These are phyloP conservation scores for Lota lota DNA, from an alignment of 2,113 vertebrate genomes.

Conservation along the genomic window DNA sequence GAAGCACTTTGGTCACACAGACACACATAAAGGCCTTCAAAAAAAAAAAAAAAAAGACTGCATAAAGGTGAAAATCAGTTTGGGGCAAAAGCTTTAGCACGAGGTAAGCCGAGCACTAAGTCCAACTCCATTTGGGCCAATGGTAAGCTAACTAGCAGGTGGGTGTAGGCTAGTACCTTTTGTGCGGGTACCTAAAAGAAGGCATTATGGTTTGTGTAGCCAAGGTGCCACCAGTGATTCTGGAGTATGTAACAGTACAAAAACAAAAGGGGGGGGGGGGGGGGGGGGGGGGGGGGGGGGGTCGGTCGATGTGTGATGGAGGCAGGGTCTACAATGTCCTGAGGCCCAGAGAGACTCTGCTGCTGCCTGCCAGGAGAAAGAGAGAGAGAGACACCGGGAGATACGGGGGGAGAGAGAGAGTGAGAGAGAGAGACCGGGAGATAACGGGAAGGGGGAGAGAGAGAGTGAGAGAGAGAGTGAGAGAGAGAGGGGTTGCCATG, in stretches of 20 bases:
- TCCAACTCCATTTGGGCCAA: too few species aligned
- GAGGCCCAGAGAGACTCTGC: slow-evolving; percentile 60
- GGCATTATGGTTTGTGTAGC: slow-evolving; percentile 48
- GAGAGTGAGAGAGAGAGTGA: background rate
- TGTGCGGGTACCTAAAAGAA: background rate
- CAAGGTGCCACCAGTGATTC: slow-evolving; percentile 52
- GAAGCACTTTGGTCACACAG: slow-evolving; percentile 54
- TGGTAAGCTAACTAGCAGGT: too few species aligned
- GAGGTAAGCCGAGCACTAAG: too few species aligned
- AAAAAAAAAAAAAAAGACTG: slow-evolving; percentile 14
- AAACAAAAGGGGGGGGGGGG: slow-evolving; percentile 23
- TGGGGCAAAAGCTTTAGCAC: too few species aligned
- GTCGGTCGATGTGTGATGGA: slow-evolving; percentile 75
- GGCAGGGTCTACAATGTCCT: slow-evolving; percentile 72
- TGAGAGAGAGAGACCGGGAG: too few species aligned
- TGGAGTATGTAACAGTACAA: slow-evolving; percentile 71
- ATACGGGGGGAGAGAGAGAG: too few species aligned
- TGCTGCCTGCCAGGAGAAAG: slow-evolving; percentile 57
- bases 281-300: slow-evolving; percentile 9
- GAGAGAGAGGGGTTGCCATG: slow-evolving; percentile 37
- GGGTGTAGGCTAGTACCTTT: background rate
- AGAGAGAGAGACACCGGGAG: slow-evolving; percentile 19
- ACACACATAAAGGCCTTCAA: slow-evolving; percentile 30
- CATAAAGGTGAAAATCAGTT: background rate
- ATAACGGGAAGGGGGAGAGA: background rate